Conservation (phyloP, 2,888 invertebrate genomes). For the Synergus gifuensis region DNA sequence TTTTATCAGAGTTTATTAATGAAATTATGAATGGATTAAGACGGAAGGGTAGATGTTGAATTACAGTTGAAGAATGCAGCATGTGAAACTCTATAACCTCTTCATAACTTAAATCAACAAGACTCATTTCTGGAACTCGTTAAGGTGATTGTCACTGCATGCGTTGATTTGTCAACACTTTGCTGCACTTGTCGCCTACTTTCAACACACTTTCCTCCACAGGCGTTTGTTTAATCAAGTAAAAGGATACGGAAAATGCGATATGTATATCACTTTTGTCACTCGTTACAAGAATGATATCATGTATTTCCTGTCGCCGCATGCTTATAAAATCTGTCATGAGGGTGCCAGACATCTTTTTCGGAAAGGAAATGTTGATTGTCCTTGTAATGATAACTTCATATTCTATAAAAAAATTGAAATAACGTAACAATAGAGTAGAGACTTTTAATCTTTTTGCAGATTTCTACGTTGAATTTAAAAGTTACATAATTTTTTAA, state of each 20-base stretch:
- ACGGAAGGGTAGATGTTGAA: background rate
- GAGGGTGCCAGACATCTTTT: constrained; percentile 20
- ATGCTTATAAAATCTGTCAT: constrained; percentile 24
- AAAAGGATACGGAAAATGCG: constrained; percentile 5
- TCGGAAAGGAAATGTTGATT: background rate
- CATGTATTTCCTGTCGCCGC: constrained; percentile 3
- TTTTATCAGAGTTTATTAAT: background rate
- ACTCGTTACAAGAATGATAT: constrained; percentile 22
- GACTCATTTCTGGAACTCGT: constrained; percentile 32
- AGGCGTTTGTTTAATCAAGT: constrained; percentile 26
- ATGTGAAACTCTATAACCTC: constrained; percentile 4
- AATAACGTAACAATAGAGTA: too few species aligned
- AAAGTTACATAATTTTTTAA: background rate
- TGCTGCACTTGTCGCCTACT: background rate
- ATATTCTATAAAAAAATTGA: background rate
- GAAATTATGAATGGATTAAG: background rate
- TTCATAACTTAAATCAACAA: background rate
- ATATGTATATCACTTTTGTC: constrained; percentile 30
- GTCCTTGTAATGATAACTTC: background rate
- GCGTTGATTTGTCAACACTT: constrained; percentile 6
- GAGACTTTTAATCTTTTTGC: background rate
- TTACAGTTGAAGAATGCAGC: background rate
- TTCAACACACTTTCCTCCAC: background rate
- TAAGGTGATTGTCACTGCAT: constrained; percentile 19
- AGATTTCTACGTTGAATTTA: background rate